phyloP scores from a whole-genome alignment of 2,113 vertebrate species.

The Mungos mungo region DNA sequence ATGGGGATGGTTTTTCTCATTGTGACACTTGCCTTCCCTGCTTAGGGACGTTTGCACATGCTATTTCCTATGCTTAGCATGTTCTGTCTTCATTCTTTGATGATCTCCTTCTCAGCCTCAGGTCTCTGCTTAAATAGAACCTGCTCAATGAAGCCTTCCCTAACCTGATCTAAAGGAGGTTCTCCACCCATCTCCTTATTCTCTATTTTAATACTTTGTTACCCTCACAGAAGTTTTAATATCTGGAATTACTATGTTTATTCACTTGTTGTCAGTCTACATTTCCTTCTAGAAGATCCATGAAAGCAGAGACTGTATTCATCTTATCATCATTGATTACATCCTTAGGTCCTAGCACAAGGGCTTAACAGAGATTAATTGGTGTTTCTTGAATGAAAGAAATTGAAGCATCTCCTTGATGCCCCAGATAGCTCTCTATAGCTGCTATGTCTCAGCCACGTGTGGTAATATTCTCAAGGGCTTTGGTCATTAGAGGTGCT shows the following conservation, averaged over 20 bases:
- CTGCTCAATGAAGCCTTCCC: background rate
- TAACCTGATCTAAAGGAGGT: background rate
- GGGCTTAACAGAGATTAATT: background rate
- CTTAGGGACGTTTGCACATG: background rate
- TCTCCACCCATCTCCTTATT: background rate
- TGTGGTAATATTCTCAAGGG: background rate
- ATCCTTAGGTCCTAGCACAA: background rate
- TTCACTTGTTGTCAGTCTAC: background rate
- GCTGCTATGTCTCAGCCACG: background rate
- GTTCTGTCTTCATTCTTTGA: background rate
- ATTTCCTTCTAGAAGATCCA: background rate
- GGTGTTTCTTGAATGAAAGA: background rate
- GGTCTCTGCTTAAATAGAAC: background rate
- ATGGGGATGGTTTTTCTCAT: background rate
- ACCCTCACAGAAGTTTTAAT: background rate
- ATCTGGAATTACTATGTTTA: background rate
- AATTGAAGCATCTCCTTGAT: background rate
- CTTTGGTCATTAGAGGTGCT: background rate
- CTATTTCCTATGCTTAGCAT: background rate
- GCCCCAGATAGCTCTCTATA: background rate
- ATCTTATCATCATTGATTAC: background rate
- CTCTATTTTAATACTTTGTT: background rate
- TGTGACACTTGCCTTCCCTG: background rate
- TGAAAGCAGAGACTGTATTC: background rate
- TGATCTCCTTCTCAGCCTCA: background rate